Evolutionary conservation across 2,888 invertebrate genomes (phyloP).

Genomic region (Lymantria monacha): DNA sequence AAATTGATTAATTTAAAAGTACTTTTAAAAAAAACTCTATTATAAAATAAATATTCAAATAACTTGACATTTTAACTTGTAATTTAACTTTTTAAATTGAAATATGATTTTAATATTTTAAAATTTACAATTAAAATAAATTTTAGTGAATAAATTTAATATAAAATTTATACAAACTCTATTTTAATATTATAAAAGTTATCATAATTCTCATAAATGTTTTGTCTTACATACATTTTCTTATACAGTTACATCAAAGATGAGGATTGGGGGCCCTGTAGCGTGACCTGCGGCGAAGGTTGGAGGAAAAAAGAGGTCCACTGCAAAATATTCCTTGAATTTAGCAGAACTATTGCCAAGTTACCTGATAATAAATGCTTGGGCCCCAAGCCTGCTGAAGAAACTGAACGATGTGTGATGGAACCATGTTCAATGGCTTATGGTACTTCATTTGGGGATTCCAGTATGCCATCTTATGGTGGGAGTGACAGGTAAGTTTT

Average conservation of each 20-base stretch:
- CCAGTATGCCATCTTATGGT: slow-evolving; percentile 63
- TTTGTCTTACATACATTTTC: neutral
- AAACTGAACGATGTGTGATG: slow-evolving; percentile 90
- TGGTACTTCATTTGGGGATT: slow-evolving; percentile 77
- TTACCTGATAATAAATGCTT: slow-evolving; percentile 94
- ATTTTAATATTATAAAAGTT: neutral
- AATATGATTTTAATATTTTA: too few species aligned
- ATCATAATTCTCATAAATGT: neutral
- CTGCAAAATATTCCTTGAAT: slow-evolving; percentile 97
- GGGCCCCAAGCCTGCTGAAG: slow-evolving; percentile 91
- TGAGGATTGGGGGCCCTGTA: slow-evolving; percentile 94
- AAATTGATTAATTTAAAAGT: too few species aligned
- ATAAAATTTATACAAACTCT: slow-evolving; percentile 1
- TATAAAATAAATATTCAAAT: too few species aligned
- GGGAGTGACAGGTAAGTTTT: slow-evolving; percentile 60
- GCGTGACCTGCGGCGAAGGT: slow-evolving; percentile 95
- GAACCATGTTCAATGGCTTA: slow-evolving; percentile 88
- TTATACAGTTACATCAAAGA: slow-evolving; percentile 92
- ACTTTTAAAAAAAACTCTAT: too few species aligned
- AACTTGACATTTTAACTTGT: too few species aligned
- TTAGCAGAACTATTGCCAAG: slow-evolving; percentile 93
- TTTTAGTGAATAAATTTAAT: too few species aligned
- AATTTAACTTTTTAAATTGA: too few species aligned
- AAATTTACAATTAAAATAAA: too few species aligned
- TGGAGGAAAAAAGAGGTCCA: slow-evolving; percentile 92